These are phyloP conservation scores for Desmophyllum pertusum DNA, from an alignment of 92 coral and sea anemone genomes.

Conservation along the genomic window DNA sequence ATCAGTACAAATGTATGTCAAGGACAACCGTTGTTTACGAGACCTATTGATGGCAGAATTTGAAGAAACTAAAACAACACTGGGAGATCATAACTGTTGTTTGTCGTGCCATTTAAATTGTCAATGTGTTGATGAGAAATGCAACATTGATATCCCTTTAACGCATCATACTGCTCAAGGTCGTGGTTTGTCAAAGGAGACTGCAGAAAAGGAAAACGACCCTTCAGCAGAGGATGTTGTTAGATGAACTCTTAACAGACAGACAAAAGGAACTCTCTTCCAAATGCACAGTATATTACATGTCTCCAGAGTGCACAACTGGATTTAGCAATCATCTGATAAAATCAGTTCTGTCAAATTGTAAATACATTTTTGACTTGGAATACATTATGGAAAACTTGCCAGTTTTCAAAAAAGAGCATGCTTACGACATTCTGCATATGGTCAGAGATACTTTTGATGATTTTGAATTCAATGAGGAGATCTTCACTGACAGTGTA, in stretches of 20 bases:
- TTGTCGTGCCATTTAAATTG: constrained; percentile 34
- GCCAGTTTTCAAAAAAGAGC: constrained; percentile 51
- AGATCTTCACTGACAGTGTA: too few relatives aligned
- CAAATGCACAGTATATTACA: neutral
- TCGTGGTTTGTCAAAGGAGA: too few relatives aligned
- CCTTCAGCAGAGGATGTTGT: neutral
- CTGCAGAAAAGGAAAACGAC: too few relatives aligned
- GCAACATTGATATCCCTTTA: too few relatives aligned
- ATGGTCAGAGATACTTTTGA: constrained; percentile 54
- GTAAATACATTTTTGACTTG: constrained; percentile 45
- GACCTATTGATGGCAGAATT: constrained; percentile 18
- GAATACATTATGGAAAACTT: constrained; percentile 43
- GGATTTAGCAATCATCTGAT: neutral
- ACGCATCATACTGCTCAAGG: too few relatives aligned
- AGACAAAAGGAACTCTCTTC: neutral
- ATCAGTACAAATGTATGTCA: constrained; percentile 18
- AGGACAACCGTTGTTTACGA: constrained; percentile 30
- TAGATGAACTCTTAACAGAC: neutral
- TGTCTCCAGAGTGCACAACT: constrained; percentile 1
- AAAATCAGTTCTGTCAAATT: constrained; percentile 7
- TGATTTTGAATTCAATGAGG: too few relatives aligned
- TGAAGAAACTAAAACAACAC: neutral
- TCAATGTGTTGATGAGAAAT: constrained; percentile 13
- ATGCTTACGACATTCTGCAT: constrained; percentile 48
- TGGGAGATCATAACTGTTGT: constrained; percentile 33